Conservation (phyloP, 64 coral and sea anemone species). For the Montipora efflorescens region DNA sequence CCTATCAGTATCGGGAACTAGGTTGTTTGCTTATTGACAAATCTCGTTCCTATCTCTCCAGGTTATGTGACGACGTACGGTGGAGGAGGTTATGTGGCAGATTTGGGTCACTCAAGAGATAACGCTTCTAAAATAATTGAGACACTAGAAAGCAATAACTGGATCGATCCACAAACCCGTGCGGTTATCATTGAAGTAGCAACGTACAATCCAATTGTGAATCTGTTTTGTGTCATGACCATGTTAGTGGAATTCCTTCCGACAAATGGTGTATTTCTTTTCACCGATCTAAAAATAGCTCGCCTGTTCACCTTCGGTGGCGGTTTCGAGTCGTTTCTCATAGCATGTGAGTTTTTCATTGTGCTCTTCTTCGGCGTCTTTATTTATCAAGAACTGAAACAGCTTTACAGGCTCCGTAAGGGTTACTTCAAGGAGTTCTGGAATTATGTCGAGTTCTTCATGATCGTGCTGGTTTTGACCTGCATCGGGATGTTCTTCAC, state of each 20-base stretch:
- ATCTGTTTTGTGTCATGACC: slow-evolving; percentile 90
- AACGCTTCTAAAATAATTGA: slow-evolving; percentile 67
- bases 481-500: slow-evolving; percentile 88
- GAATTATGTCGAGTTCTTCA: slow-evolving; percentile 84
- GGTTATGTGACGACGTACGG: slow-evolving; percentile 78
- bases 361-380: slow-evolving; percentile 84
- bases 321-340: slow-evolving; percentile 70
- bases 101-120: slow-evolving; percentile 81
- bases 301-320: slow-evolving; percentile 86
- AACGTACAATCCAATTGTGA: slow-evolving; percentile 81
- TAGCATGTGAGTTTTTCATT: slow-evolving; percentile 85
- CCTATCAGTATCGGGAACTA: too few relatives aligned
- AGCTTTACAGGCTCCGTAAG: slow-evolving; percentile 79
- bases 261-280: slow-evolving; percentile 84
- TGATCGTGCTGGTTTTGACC: slow-evolving; percentile 77
- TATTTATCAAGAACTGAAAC: slow-evolving; percentile 88
- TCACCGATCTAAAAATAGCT: slow-evolving; percentile 86
- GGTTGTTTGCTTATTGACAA: background rate
- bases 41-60: background rate
- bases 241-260: slow-evolving; percentile 84
- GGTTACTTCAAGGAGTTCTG: slow-evolving; percentile 90
- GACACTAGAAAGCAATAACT: slow-evolving; percentile 68
- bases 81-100: slow-evolving; percentile 84
- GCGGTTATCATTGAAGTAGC: slow-evolving; percentile 72
- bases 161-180: slow-evolving; percentile 86